Evolutionary conservation across 2,113 vertebrate species (phyloP).

Genomic region (Lutjanus erythropterus): DNA sequence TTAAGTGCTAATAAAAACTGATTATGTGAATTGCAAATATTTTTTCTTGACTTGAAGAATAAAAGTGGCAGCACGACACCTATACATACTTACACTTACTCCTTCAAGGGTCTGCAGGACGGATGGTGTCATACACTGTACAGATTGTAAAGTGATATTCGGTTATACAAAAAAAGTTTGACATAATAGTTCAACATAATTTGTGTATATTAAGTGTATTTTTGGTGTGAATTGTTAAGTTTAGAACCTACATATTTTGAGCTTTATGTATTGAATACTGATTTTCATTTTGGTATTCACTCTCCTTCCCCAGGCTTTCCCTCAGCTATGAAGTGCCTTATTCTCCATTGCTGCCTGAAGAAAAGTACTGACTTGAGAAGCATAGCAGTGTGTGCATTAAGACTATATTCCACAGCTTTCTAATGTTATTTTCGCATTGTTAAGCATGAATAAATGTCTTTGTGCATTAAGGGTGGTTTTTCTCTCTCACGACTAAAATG

Average conservation of each 20-base stretch:
- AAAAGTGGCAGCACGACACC: no score
- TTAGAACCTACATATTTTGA: neutral
- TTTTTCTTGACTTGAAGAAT: no score
- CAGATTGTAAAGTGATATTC: no score
- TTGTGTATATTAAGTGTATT: neutral
- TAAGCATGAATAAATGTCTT: constrained; percentile 21
- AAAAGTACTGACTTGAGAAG: constrained; percentile 1
- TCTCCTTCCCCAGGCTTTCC: neutral
- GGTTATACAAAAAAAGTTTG: no score
- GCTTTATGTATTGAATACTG: neutral
- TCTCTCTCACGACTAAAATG: constrained; percentile 15
- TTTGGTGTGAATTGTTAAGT: neutral
- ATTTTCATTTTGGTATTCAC: neutral
- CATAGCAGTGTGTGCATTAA: neutral
- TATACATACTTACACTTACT: no score
- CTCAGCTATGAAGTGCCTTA: neutral
- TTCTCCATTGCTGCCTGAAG: neutral
- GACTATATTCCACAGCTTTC: constrained; percentile 20
- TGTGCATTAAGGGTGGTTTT: constrained; percentile 10
- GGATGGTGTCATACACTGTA: no score
- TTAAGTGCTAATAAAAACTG: no score
- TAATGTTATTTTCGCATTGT: constrained; percentile 40
- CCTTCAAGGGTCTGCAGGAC: no score
- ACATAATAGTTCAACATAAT: no score
- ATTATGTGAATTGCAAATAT: no score